Conservation (phyloP, 2,888 invertebrate species). For the Lysandra coridon region DNA sequence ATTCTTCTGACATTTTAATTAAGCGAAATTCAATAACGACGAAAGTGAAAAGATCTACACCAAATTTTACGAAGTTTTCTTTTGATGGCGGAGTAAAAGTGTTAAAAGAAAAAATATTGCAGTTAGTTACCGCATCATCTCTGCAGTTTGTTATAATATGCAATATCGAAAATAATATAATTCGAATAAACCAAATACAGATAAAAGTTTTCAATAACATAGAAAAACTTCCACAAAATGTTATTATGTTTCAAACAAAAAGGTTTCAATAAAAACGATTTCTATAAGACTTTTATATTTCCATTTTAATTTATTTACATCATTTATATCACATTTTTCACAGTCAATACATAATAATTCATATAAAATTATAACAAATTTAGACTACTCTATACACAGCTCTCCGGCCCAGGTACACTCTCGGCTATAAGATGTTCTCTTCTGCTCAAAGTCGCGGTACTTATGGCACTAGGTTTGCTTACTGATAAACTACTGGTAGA, state of each 20-base stretch:
- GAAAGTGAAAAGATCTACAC: constrained; percentile 36
- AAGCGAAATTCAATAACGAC: constrained; percentile 40
- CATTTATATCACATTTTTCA: constrained; percentile 57
- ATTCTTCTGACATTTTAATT: constrained; percentile 53
- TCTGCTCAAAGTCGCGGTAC: constrained; percentile 64
- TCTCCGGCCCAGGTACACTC: constrained; percentile 75
- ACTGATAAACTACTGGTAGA: constrained; percentile 55
- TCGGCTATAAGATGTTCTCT: constrained; percentile 75
- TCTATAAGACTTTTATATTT: constrained; percentile 38
- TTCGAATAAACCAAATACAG: too few species aligned
- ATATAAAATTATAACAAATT: constrained; percentile 45
- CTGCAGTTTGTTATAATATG: too few species aligned
- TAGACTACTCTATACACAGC: constrained; percentile 66
- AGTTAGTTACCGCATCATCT: neutral
- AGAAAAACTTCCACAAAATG: neutral
- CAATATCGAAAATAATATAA: too few species aligned
- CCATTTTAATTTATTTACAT: constrained; percentile 53
- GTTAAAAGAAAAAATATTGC: neutral
- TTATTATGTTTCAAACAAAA: neutral
- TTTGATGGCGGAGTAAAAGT: neutral
- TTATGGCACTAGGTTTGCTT: constrained; percentile 54
- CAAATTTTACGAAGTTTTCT: constrained; percentile 35
- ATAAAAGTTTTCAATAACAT: neutral
- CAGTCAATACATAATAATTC: constrained; percentile 54
- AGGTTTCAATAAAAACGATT: neutral